Conservation (phyloP, 2,113 vertebrate genomes). For the Speoplatyrhinus poulsoni region DNA sequence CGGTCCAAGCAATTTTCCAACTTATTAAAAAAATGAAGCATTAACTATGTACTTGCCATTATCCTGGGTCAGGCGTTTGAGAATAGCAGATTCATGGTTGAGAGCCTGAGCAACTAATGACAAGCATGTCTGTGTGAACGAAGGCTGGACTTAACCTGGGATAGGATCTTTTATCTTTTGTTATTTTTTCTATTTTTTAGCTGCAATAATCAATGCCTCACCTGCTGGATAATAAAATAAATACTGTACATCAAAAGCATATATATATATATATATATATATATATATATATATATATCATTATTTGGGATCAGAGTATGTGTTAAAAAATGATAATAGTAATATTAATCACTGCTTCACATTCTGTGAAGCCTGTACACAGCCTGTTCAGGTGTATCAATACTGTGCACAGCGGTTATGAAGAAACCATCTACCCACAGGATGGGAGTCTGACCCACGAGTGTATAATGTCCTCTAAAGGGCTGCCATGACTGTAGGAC, state of each 20-base stretch:
- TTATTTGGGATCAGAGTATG: no score
- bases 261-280: no score
- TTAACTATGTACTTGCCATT: constrained; percentile 74
- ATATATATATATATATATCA: no score
- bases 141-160: constrained; percentile 58
- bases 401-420: no score
- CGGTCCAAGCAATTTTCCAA: constrained; percentile 73
- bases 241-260: background rate
- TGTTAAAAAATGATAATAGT: constrained; percentile 1
- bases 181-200: constrained; percentile 40
- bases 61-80: constrained; percentile 64
- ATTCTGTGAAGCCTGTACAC: no score
- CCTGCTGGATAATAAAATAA: constrained; percentile 21
- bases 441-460: no score
- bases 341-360: background rate
- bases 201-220: constrained; percentile 33
- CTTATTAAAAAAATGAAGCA: constrained; percentile 75
- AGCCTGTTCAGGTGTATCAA: no score
- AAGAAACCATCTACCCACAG: no score
- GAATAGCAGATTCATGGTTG: constrained; percentile 65
- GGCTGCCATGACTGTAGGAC: constrained; percentile 46
- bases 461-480: constrained; percentile 14
- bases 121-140: constrained; percentile 67
- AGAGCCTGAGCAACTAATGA: constrained; percentile 69
- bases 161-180: constrained; percentile 58